Evolutionary conservation across 2,113 vertebrate genomes (phyloP).

Genomic region (Nicator chloris): DNA sequence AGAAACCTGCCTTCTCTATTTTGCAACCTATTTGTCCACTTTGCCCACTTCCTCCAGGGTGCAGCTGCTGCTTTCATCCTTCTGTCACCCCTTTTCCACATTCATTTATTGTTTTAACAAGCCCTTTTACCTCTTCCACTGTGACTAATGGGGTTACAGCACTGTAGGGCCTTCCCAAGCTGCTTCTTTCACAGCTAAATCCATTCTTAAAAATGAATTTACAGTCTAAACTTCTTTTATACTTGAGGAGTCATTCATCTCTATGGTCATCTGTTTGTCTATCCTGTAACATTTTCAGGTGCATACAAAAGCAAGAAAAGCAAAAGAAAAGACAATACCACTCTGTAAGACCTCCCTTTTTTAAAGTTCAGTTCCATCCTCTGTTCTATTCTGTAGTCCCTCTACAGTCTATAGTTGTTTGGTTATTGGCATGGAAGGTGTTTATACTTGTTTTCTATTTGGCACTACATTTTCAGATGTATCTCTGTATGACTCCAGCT

Average conservation of each 20-base stretch:
- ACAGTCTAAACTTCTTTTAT: slow-evolving; percentile 40
- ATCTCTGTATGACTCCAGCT: background rate
- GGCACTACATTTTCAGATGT: slow-evolving; percentile 12
- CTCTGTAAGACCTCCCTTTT: background rate
- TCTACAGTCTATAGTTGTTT: background rate
- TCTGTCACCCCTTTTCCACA: slow-evolving; percentile 46
- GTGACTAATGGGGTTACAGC: slow-evolving; percentile 70
- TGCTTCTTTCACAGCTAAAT: slow-evolving; percentile 62
- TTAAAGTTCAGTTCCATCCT: background rate
- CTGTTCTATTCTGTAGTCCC: background rate
- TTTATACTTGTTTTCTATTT: background rate
- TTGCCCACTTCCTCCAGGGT: slow-evolving; percentile 53
- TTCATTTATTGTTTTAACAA: slow-evolving; percentile 67
- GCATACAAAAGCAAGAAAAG: background rate
- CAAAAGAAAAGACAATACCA: background rate
- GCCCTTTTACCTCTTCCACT: slow-evolving; percentile 65
- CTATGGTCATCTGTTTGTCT: background rate
- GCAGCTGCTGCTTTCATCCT: slow-evolving; percentile 50
- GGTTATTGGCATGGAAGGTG: background rate
- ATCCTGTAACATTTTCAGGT: background rate
- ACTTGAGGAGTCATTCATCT: background rate
- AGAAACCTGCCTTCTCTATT: background rate
- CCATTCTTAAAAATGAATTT: slow-evolving; percentile 42
- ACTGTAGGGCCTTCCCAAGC: slow-evolving; percentile 58
- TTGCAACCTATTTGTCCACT: slow-evolving; percentile 20